Evolutionary conservation across 2,113 vertebrate species (phyloP).

Genomic region (Ibidorhyncha struthersii): DNA sequence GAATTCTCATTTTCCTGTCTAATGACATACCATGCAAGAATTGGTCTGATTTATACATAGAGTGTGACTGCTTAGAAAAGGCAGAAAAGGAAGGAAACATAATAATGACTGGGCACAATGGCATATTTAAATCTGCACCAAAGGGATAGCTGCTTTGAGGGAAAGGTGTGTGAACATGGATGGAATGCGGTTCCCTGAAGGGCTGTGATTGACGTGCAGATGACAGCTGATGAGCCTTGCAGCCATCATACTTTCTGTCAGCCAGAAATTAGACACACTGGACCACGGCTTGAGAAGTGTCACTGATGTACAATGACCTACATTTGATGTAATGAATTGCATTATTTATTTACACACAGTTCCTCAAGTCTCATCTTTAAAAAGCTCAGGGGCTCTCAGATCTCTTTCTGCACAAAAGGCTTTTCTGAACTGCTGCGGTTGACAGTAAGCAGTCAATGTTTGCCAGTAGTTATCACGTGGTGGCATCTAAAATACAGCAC

Average conservation of each 20-base stretch:
- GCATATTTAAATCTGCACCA: not conserved
- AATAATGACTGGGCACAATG: not conserved
- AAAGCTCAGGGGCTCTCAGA: not conserved
- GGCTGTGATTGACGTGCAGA: not conserved
- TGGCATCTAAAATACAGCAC: not conserved
- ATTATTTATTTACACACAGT: conserved; percentile 46
- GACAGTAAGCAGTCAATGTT: not conserved
- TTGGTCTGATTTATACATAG: not conserved
- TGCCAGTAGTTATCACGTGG: not conserved
- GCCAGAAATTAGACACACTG: conserved; percentile 1
- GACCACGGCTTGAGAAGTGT: not conserved
- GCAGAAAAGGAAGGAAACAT: not conserved
- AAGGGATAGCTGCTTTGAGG: not conserved
- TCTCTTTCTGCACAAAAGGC: not conserved
- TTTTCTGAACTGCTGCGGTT: not conserved
- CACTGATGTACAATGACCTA: conserved; percentile 30
- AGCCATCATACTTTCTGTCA: not conserved
- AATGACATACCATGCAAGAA: not conserved
- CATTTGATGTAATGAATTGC: conserved; percentile 15
- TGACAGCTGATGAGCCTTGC: not conserved
- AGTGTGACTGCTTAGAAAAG: not conserved
- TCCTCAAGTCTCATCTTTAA: not conserved
- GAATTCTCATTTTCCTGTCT: conserved; percentile 14
- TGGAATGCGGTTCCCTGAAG: not conserved
- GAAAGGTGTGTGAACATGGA: not conserved